These are phyloP conservation scores for Drosophila carrolli DNA, from an alignment of 1,140 invertebrate genomes.

Conservation along the genomic window DNA sequence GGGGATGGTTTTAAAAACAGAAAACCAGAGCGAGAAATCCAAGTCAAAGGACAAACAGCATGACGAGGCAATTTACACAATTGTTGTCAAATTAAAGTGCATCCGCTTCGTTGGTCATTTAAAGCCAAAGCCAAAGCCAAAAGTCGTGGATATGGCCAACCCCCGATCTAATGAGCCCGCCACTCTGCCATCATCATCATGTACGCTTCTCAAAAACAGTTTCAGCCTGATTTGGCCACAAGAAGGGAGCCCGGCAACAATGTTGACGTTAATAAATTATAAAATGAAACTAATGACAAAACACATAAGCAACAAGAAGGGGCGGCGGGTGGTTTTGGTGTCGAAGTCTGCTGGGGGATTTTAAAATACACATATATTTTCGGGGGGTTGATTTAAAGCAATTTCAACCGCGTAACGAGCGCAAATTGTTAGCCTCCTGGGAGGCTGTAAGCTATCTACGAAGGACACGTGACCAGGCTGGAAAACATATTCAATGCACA, in stretches of 20 bases:
- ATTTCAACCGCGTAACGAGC: conserved; percentile 77
- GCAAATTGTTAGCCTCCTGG: conserved; percentile 64
- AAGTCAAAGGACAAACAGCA: conserved; percentile 75
- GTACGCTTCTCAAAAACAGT: conserved; percentile 82
- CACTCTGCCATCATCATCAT: conserved; percentile 45
- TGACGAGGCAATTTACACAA: conserved; percentile 82
- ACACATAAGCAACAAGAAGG: conserved; percentile 55
- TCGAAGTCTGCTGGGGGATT: conserved; percentile 19
- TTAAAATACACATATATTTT: conserved; percentile 43
- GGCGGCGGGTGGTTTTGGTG: conserved; percentile 21
- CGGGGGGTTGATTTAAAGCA: conserved; percentile 48
- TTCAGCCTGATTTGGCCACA: conserved; percentile 40
- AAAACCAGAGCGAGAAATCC: conserved; percentile 11
- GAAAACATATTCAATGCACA: conserved; percentile 33
- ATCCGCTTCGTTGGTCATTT: conserved; percentile 84
- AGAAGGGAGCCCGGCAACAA: conserved; percentile 32
- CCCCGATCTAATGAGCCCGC: conserved; percentile 49
- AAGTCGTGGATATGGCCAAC: conserved; percentile 22
- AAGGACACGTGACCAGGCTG: conserved; percentile 43
- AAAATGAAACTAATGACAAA: conserved; percentile 84
- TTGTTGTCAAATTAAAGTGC: conserved; percentile 84
- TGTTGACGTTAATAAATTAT: conserved; percentile 84
- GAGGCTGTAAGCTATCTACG: conserved; percentile 45
- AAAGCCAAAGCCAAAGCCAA: conserved; percentile 58
- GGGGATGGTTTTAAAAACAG: conserved; percentile 20